Base-by-base conservation (phyloP, 2,888 invertebrate genomes). In the Drosophila dives region DNA sequence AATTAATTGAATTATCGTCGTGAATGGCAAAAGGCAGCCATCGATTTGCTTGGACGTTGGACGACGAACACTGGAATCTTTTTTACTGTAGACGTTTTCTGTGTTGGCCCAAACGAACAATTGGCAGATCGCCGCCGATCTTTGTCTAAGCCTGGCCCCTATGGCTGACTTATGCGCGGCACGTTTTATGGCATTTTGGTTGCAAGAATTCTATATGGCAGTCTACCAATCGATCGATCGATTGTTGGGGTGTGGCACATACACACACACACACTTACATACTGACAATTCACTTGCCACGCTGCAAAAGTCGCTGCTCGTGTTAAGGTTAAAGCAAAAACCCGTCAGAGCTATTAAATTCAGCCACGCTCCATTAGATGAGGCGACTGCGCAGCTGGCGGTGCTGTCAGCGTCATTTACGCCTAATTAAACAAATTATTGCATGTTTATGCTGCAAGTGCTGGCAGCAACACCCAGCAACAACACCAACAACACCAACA, bases 1-100 rank as follows among this genome's bases (percentile, higher is more conserved):
- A 87, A 90, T 90, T 90, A 90, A 90, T 90, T 90, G 90, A 90
- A 90, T 88, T 86, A 86, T 90, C 81, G 85, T 90, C 89, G 88
- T 88, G 88, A 81, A 84, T 84, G 80, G 83, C 81, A 81, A 77
- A 77, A 83, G 78, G 72, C 77, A 78, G 66, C 33, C 71, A 67
- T 10, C 69, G 67, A 66, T 61, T 62, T 64, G 64, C 60, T 60
- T 62, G 78, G 68, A 66, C 76, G 26, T 38, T 55, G 38, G 12
- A 15, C 64, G 50, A 50, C 74, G 34, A 58, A 55, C 42, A 61
- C 29, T 59, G 67, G 54, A 50, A 64, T 55, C 55, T 63, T 62
- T 53, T 53, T 50, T 62, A 66, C 55, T 65, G 59, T 75, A n/a
- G 71, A 50, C 29, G 12, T 42, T 40, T 29, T 32, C 11, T 15